Evolutionary conservation across 2,113 vertebrate genomes (phyloP).

Genomic region (Reinhardtius hippoglossoides): DNA sequence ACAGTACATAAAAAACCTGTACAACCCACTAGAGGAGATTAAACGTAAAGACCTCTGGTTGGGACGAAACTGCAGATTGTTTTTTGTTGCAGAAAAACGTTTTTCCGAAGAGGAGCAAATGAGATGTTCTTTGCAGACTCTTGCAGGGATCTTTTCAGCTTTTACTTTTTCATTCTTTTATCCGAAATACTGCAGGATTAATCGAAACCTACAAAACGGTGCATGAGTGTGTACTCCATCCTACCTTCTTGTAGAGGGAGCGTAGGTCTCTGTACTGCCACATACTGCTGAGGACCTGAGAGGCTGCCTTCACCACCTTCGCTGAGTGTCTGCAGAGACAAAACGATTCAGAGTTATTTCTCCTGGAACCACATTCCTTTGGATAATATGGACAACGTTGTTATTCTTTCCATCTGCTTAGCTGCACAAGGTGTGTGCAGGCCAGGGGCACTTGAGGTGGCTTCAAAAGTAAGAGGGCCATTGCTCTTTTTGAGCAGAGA

Average conservation of each 20-base stretch:
- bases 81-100: too few relatives aligned
- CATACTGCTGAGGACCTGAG: conserved; percentile 99
- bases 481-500: conserved; percentile 54
- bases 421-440: conserved; percentile 18
- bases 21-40: too few relatives aligned
- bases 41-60: too few relatives aligned
- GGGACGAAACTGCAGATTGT: too few relatives aligned
- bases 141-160: too few relatives aligned
- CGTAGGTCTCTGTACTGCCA: conserved; percentile 99
- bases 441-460: conserved; percentile 23
- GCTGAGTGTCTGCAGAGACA: conserved; percentile 91
- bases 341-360: conserved; percentile 38
- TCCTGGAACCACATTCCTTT: conserved; percentile 20
- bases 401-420: conserved; percentile 34
- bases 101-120: too few relatives aligned
- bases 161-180: too few relatives aligned
- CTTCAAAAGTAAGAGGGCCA: conserved; percentile 42
- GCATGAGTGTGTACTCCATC: conserved; percentile 27
- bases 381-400: conserved; percentile 17
- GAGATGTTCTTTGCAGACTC: too few relatives aligned
- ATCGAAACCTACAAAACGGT: neutral
- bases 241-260: conserved; percentile 99
- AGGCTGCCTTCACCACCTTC: conserved; percentile 99
- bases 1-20: too few relatives aligned
- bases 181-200: neutral